These are phyloP conservation scores for Choristoneura fumiferana DNA, from an alignment of 1,140 invertebrate species.

Conservation along the genomic window DNA sequence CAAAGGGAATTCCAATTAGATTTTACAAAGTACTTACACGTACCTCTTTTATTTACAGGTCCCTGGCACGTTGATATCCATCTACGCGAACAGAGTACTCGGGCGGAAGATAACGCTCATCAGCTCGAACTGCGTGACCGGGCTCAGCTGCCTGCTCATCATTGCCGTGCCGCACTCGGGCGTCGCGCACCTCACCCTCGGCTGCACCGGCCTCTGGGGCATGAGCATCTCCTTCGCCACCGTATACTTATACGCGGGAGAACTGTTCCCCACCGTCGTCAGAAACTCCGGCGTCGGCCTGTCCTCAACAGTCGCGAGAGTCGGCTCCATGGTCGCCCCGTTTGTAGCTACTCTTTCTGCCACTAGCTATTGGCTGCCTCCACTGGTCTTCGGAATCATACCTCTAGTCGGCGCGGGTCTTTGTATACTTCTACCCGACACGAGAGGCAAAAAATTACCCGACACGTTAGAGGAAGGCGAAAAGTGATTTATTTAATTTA, in stretches of 20 bases:
- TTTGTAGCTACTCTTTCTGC: constrained; percentile 69
- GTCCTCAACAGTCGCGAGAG: constrained; percentile 78
- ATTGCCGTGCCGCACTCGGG: constrained; percentile 72
- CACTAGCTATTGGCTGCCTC: constrained; percentile 79
- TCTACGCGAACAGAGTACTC: constrained; percentile 81
- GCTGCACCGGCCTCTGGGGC: constrained; percentile 81
- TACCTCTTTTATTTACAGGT: constrained; percentile 79
- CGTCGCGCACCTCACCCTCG: constrained; percentile 72
- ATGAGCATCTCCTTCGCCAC: constrained; percentile 79
- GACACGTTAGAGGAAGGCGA: constrained; percentile 73
- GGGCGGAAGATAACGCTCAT: constrained; percentile 84
- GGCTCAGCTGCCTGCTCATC: constrained; percentile 81
- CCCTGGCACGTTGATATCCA: constrained; percentile 84
- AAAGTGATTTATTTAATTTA: constrained; percentile 33
- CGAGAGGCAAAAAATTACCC: constrained; percentile 66
- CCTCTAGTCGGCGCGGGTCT: constrained; percentile 82
- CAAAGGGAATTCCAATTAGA: no score
- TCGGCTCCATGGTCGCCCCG: constrained; percentile 79
- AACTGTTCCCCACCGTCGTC: constrained; percentile 81
- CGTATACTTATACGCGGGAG: constrained; percentile 80
- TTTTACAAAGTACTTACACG: no score
- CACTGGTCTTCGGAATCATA: constrained; percentile 83
- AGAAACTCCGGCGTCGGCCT: constrained; percentile 79
- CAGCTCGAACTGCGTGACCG: constrained; percentile 81
- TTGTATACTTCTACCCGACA: constrained; percentile 83